Conservation (phyloP, 2,888 invertebrate species). For the Itoplectis maculator region DNA sequence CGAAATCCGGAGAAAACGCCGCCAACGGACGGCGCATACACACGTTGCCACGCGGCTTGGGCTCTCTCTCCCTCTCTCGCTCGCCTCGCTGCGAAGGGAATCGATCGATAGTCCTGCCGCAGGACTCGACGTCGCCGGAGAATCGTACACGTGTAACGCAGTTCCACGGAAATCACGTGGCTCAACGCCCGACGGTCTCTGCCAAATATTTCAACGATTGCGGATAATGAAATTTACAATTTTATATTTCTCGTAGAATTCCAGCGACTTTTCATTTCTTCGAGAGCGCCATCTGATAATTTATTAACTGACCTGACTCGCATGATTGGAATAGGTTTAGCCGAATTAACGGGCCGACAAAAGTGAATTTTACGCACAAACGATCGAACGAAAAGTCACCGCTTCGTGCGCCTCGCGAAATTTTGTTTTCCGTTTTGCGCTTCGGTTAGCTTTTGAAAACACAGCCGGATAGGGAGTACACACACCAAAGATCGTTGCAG, state of each 20-base stretch:
- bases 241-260: neutral
- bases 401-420: neutral
- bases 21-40: neutral
- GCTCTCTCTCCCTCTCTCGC: neutral
- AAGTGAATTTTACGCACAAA: neutral
- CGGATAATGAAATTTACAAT: neutral
- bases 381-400: neutral
- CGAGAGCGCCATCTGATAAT: conserved; percentile 4
- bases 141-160: conserved; percentile 12
- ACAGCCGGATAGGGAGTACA: conserved; percentile 47
- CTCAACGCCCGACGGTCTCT: neutral
- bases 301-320: conserved; percentile 28
- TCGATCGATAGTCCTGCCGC: conserved; percentile 62
- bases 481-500: conserved; percentile 57
- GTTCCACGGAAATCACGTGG: neutral
- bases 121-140: conserved; percentile 51
- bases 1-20: conserved; percentile 14
- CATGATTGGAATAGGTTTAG: neutral
- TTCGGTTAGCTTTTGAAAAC: conserved; percentile 33
- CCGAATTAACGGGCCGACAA: neutral
- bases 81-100: conserved; percentile 10
- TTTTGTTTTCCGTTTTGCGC: conserved; percentile 1
- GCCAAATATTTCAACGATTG: neutral
- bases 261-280: conserved; percentile 37
- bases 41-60: neutral